A percentile compares a stretch with the other conserved stretches of the same genome.
Conservation (phyloP, 2,113 vertebrate species). For the Tamias sibiricus region DNA sequence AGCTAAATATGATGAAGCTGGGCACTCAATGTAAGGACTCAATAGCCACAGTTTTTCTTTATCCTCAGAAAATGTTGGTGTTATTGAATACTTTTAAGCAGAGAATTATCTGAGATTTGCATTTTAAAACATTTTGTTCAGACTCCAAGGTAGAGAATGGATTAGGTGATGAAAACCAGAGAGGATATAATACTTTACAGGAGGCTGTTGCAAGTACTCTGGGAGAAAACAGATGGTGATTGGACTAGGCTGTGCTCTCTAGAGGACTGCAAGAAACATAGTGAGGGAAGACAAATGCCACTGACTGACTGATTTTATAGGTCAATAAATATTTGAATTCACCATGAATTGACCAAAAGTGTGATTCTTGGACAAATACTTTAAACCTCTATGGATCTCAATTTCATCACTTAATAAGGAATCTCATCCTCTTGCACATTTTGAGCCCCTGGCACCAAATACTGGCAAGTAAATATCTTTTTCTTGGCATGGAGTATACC, state of each 20-base stretch:
- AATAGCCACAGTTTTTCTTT: not conserved
- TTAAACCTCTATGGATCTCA: not conserved
- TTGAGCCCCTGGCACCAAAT: not conserved
- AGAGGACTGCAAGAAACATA: not conserved
- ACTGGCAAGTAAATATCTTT: not conserved
- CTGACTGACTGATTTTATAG: not conserved
- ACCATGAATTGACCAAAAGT: not conserved
- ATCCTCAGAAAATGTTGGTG: not conserved
- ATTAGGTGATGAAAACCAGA: not conserved
- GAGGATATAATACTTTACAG: not conserved
- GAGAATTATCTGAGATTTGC: not conserved
- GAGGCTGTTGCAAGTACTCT: not conserved
- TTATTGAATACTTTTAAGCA: not conserved
- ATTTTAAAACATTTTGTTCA: not conserved
- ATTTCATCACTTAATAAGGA: conserved; percentile 17
- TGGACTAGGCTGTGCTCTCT: not conserved
- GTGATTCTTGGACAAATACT: not conserved
- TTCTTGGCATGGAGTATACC: not conserved
- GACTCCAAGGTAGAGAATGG: not conserved
- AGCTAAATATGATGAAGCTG: not conserved
- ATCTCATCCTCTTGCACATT: not conserved
- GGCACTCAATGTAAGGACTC: not conserved
- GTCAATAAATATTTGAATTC: not conserved
- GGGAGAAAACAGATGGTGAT: not conserved
- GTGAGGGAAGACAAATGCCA: not conserved